phyloP scores from a whole-genome alignment of 2,797 vertebrate species.

The Lagorchestes hirsutus region DNA sequence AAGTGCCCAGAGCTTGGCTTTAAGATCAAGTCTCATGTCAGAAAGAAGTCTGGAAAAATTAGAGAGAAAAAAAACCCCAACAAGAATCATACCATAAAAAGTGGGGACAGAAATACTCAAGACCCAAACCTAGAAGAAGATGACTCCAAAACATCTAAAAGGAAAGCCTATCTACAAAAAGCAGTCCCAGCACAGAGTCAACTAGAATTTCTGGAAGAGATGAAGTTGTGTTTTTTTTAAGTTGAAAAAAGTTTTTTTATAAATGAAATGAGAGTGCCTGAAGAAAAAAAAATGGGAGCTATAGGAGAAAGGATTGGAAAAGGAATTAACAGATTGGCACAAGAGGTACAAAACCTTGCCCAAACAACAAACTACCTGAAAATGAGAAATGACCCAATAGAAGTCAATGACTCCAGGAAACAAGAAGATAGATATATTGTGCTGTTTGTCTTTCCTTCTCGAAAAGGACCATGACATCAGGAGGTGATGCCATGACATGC shows the following conservation, averaged over 20 bases:
- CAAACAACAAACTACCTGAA: background rate
- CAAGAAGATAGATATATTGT: too few relatives aligned
- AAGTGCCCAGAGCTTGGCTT: background rate
- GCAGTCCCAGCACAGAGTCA: background rate
- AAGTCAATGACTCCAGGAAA: background rate
- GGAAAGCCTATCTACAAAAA: background rate
- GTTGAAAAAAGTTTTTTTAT: background rate
- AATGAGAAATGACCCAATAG: background rate
- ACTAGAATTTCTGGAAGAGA: background rate
- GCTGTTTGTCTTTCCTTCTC: too few relatives aligned
- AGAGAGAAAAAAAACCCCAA: background rate
- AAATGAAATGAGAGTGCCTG: background rate
- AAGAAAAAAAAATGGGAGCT: background rate
- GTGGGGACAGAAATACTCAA: background rate
- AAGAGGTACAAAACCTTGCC: background rate
- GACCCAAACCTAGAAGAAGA: background rate
- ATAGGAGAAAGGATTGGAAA: background rate
- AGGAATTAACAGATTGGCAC: background rate
- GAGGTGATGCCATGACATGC: too few relatives aligned
- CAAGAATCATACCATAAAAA: background rate
- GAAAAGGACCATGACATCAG: too few relatives aligned
- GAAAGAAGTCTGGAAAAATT: background rate
- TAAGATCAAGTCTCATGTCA: background rate
- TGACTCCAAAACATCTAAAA: background rate
- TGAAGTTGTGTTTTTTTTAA: background rate